Evolutionary conservation across 1,140 invertebrate genomes (phyloP), one percentile per base, ranked within the genome.

Genomic region (Zaprionus vittiger): DNA sequence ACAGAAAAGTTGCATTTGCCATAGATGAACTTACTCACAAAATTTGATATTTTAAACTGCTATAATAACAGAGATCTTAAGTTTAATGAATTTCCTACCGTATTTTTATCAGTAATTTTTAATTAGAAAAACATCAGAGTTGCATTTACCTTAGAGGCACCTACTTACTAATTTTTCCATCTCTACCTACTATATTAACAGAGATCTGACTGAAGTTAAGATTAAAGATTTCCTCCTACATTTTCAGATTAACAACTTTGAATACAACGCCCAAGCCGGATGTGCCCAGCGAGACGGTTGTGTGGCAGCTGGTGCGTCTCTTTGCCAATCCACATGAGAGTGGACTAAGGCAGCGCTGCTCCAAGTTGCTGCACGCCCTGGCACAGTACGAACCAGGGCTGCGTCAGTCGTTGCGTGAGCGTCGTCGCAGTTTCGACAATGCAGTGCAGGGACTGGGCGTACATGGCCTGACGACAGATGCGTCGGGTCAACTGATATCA

Each of bases 391-490:
- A 94, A 57, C 95, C 95, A 3, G 93, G 93, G 31, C 82, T 95
- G 7, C 93, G 94, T 55, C 93, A 94, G 41, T 79, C 93, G 0
- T 91, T 98, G 4, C 93, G 95, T 11, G 94, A 95, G 37, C 94
- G 95, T 26, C 94, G 96, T 55, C 94, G 95, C 65, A 94, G 96
- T 54, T 93, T 99, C 28, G 97, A 98, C 81, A 95, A 96, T 77
- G 97, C 97, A 22, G 95, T 98, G 2, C 96, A 98, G 93, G 96
- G 96, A 47, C 93, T 98, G 26, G 97, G 97, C 1, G 96, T 97
- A 70, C 98, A 99, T 92, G 97, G 98, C 0, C 93, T 98, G 26
- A 97, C 95, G 24, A 95, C 95, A 15, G 94, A 94, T 68, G 90
- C 91, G 4, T 93, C 94, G 2, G 94, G 95, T 2, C 93, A 95